Percentiles rank a stretch among this genome's conserved stretches.
Evolutionary conservation across 2,797 vertebrate genomes (phyloP).

Genomic region (Cephalopachus bancanus): DNA sequence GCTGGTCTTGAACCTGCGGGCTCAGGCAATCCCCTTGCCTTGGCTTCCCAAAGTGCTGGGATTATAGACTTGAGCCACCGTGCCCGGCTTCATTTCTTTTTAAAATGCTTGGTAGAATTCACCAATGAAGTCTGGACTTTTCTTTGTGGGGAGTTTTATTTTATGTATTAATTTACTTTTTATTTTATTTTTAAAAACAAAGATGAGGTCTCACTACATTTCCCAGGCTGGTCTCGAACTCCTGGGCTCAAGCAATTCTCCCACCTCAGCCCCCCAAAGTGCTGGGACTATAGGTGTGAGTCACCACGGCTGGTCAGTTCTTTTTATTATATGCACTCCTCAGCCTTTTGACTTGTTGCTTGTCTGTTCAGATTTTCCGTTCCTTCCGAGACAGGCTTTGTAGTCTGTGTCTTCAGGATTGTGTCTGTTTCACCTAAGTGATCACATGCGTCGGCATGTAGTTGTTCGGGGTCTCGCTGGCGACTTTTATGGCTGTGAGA

Average conservation of each 20-base stretch:
- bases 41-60: too few relatives aligned
- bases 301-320: too few relatives aligned
- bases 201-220: too few relatives aligned
- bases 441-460: not conserved
- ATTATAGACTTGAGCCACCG: too few relatives aligned
- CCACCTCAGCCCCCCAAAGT: too few relatives aligned
- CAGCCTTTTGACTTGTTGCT: not conserved
- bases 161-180: not conserved
- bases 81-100: not conserved
- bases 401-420: not conserved
- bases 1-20: too few relatives aligned
- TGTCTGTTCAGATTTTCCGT: not conserved
- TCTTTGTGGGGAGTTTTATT: not conserved
- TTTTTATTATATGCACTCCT: not conserved
- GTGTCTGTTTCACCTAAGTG: not conserved
- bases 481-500: not conserved
- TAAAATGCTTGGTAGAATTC: not conserved
- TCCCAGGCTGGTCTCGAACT: too few relatives aligned
- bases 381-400: not conserved
- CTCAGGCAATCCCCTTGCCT: too few relatives aligned
- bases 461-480: not conserved
- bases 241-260: too few relatives aligned
- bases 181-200: not conserved
- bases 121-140: not conserved
- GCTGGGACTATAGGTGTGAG: too few relatives aligned